A percentile compares a stretch with the other conserved stretches of the same genome.
phyloP scores from a whole-genome alignment of 2,113 vertebrate species.

The Varanus komodoensis region DNA sequence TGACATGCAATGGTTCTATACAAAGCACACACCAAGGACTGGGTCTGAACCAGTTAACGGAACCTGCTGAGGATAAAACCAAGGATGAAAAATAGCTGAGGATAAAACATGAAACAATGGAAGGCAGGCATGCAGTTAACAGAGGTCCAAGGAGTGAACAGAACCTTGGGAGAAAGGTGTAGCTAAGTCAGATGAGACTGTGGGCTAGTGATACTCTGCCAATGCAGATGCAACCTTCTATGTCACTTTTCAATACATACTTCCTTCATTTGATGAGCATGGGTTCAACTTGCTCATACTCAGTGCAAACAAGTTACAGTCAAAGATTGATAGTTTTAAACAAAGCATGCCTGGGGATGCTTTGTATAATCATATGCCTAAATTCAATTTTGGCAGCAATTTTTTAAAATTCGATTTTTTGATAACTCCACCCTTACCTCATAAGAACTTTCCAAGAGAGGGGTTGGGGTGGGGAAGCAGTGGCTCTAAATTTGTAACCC shows the following conservation, averaged over 20 bases:
- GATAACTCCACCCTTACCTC: neutral
- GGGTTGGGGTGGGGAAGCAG: too few relatives aligned
- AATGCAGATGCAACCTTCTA: too few relatives aligned
- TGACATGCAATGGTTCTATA: constrained; percentile 57
- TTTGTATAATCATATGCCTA: neutral
- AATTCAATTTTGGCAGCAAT: too few relatives aligned
- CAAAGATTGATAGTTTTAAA: neutral
- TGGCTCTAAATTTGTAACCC: neutral
- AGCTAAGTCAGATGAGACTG: neutral
- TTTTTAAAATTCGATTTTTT: neutral
- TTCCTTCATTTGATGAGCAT: too few relatives aligned
- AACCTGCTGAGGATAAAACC: constrained; percentile 33
- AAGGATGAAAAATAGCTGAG: neutral
- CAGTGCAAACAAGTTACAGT: neutral
- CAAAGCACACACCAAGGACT: constrained; percentile 45
- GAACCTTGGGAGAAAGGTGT: neutral
- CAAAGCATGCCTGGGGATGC: neutral
- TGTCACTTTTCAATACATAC: neutral
- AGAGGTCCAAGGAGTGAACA: neutral
- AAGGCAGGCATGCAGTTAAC: neutral
- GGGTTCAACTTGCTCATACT: neutral
- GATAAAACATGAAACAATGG: neutral
- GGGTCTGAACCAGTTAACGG: constrained; percentile 10
- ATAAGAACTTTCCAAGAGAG: neutral
- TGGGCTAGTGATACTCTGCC: neutral